Evolutionary conservation across 2,113 vertebrate species (phyloP).

Genomic region (Zapornia atra): DNA sequence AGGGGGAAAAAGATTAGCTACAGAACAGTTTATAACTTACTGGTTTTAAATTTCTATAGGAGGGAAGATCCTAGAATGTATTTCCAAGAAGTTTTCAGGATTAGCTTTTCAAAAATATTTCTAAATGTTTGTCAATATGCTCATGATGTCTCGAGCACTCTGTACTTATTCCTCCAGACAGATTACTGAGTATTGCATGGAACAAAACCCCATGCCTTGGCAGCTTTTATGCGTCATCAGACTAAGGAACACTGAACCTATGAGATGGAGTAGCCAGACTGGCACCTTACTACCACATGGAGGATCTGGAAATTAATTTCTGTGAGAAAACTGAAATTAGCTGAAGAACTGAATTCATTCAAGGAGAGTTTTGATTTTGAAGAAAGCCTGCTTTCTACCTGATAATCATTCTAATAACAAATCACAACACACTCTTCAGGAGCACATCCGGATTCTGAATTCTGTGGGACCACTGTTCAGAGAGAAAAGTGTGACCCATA

Average conservation of each 20-base stretch:
- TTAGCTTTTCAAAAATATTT: background rate
- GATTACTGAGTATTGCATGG: background rate
- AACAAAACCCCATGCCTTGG: background rate
- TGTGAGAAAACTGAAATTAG: background rate
- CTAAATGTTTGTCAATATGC: background rate
- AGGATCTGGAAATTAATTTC: background rate
- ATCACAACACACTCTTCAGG: background rate
- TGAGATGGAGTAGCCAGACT: background rate
- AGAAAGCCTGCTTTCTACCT: background rate
- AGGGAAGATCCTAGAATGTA: background rate
- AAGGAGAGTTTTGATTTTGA: background rate
- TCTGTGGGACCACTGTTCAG: background rate
- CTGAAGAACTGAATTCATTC: background rate
- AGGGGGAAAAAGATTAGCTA: background rate
- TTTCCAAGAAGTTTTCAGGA: background rate
- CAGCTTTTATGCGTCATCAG: background rate
- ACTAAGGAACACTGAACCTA: background rate
- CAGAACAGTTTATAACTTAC: background rate
- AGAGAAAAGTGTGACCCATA: background rate
- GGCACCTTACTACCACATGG: background rate
- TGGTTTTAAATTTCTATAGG: background rate
- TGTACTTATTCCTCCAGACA: background rate
- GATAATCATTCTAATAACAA: background rate
- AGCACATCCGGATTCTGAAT: background rate
- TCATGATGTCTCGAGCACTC: background rate